phyloP scores from a whole-genome alignment of 2,888 invertebrate genomes.

The Limnephilus marmoratus region DNA sequence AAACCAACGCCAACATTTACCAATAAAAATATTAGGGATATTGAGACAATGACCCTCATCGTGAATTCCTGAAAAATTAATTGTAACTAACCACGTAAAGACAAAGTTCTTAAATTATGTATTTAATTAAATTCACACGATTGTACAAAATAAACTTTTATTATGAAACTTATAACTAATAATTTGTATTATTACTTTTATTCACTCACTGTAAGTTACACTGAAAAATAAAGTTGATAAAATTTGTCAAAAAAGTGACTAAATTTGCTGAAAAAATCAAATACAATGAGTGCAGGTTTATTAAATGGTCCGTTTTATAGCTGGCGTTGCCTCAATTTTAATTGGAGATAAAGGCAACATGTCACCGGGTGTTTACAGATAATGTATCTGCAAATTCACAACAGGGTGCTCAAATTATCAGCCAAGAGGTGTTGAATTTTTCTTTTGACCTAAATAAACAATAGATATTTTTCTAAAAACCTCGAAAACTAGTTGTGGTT shows the following conservation, averaged over 20 bases:
- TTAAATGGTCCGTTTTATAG: background rate
- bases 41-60: background rate
- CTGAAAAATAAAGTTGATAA: background rate
- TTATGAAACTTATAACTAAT: background rate
- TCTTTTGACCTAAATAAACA: constrained; percentile 12
- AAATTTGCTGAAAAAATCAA: constrained; percentile 39
- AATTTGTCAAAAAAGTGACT: background rate
- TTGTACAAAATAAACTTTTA: background rate
- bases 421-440: constrained; percentile 11
- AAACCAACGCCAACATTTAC: constrained; percentile 68
- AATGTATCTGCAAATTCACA: background rate
- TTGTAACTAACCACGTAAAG: background rate
- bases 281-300: background rate
- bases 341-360: background rate
- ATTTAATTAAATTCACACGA: background rate
- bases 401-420: constrained; percentile 23
- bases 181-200: no score
- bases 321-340: background rate
- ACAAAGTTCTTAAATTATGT: background rate
- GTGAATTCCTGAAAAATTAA: background rate
- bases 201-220: background rate
- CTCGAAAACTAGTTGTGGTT: background rate
- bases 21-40: background rate
- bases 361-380: background rate
- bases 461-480: background rate